Evolutionary conservation across 2,113 vertebrate genomes (phyloP).

Genomic region (Cinclus mexicanus): DNA sequence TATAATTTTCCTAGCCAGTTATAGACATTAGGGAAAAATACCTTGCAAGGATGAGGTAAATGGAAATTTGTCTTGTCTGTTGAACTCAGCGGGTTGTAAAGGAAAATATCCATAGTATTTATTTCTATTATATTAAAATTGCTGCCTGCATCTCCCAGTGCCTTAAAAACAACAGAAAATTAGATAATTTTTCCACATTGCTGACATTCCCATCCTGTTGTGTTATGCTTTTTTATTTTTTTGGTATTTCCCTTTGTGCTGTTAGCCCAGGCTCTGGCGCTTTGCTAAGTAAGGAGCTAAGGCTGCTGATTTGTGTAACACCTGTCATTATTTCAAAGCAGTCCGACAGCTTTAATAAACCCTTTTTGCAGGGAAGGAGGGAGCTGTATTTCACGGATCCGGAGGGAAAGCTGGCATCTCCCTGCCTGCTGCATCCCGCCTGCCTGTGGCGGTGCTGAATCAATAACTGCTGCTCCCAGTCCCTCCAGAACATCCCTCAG

Average conservation of each 20-base stretch:
- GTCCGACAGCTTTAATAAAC: slow-evolving; percentile 62
- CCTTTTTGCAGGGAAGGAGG: neutral
- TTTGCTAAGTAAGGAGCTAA: neutral
- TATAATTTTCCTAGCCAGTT: neutral
- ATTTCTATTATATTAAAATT: neutral
- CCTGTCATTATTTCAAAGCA: slow-evolving; percentile 13
- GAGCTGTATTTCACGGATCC: neutral
- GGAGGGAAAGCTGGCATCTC: neutral
- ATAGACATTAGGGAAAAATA: neutral
- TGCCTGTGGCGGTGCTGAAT: neutral
- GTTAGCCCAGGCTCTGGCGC: neutral
- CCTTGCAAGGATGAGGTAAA: neutral
- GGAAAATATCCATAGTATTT: neutral
- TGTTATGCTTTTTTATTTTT: neutral
- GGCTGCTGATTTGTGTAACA: slow-evolving; percentile 27
- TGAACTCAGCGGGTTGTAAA: neutral
- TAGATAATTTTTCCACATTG: neutral
- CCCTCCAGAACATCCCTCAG: neutral
- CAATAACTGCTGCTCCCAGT: neutral
- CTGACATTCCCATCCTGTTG: neutral
- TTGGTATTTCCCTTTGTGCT: neutral
- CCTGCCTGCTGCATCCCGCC: neutral
- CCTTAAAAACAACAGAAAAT: neutral
- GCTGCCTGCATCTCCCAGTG: neutral
- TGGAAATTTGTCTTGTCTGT: neutral